These are phyloP conservation scores for Agrypnia vestita DNA, from an alignment of 1,140 invertebrate genomes.

Conservation along the genomic window DNA sequence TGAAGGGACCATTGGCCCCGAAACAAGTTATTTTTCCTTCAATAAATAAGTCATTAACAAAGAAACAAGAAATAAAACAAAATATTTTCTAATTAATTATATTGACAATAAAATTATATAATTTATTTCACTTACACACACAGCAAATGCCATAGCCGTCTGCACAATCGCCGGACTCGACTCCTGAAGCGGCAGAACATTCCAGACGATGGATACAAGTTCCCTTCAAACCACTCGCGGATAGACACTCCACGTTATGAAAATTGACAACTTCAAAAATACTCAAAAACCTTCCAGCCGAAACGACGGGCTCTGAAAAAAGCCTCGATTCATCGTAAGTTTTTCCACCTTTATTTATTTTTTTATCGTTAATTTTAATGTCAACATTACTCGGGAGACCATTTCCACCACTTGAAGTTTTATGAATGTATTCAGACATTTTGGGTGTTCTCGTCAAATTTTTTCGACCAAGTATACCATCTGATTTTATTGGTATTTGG, in stretches of 20 bases:
- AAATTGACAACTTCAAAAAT: conserved; percentile 84
- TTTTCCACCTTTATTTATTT: too few species aligned
- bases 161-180: conserved; percentile 79
- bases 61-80: too few species aligned
- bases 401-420: background rate
- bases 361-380: too few species aligned
- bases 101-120: too few species aligned
- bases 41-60: too few species aligned
- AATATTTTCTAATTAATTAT: too few species aligned
- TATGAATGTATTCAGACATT: conserved; percentile 2
- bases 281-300: conserved; percentile 73
- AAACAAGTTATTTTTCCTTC: too few species aligned
- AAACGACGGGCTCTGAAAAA: conserved; percentile 3
- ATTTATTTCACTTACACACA: conserved; percentile 75
- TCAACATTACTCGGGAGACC: too few species aligned
- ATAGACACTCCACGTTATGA: conserved; percentile 76
- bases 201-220: conserved; percentile 80
- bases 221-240: conserved; percentile 74
- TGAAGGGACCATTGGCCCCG: too few species aligned
- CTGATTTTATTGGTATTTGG: background rate
- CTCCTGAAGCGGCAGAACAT: conserved; percentile 77
- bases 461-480: background rate
- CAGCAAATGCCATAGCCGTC: conserved; percentile 85
- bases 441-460: background rate
- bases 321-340: background rate